Conservation (phyloP, 2,113 vertebrate species). For the Chroicocephalus ridibundus region DNA sequence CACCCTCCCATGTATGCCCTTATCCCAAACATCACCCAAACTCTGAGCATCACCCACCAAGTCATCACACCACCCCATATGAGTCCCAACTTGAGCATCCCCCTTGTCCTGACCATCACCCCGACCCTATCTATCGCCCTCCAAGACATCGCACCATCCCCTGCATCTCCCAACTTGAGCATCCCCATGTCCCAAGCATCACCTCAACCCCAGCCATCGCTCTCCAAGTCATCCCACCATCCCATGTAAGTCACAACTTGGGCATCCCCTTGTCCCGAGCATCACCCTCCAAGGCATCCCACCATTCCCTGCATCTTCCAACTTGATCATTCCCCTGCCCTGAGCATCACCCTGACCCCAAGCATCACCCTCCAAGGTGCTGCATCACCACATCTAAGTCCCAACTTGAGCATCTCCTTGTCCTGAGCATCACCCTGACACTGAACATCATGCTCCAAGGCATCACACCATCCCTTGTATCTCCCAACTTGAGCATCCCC, state of each 20-base stretch:
- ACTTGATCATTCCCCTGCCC: not conserved
- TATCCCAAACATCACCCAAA: not conserved
- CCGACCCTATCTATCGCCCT: too few relatives aligned
- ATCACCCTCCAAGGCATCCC: not conserved
- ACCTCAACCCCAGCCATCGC: too few relatives aligned
- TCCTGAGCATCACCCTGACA: too few relatives aligned
- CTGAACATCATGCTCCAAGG: too few relatives aligned
- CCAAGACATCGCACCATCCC: too few relatives aligned
- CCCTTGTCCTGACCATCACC: not conserved
- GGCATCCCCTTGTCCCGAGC: not conserved
- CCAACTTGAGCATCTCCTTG: too few relatives aligned
- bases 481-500: not conserved
- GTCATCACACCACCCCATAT: too few relatives aligned
- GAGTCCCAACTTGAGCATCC: not conserved
- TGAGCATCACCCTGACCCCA: too few relatives aligned
- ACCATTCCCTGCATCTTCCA: not conserved
- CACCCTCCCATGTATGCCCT: too few relatives aligned
- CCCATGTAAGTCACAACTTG: not conserved
- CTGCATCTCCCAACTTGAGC: too few relatives aligned
- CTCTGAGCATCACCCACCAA: not conserved
- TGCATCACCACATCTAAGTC: not conserved
- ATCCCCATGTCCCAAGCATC: not conserved
- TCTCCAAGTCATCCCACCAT: not conserved
- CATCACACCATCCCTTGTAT: too few relatives aligned
- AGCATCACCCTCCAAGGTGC: too few relatives aligned